Evolutionary conservation across 2,113 vertebrate species (phyloP), one percentile per base, ranked within the genome.

Genomic region (Procavia capensis): DNA sequence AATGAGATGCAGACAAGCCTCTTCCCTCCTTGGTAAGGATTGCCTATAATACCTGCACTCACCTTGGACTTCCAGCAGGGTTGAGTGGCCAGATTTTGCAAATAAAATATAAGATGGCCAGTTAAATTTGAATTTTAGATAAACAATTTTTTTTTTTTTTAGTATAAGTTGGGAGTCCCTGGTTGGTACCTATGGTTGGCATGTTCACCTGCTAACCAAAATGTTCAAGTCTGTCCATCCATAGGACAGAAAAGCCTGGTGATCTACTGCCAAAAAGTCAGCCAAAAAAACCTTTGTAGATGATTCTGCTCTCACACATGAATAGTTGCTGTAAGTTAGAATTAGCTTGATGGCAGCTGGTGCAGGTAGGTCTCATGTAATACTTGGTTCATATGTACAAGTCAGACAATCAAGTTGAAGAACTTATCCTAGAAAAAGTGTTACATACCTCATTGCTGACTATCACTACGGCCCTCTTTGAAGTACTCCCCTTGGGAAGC

Each of bases 101-200:
- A 66, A 45, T n/a, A 79, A 87, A 72, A 66, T 68, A 74, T 24
- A 31, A 6, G 27, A 36, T 47, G 54, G 17, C 11, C 39, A 10
- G 17, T 81, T 74, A 81, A 19, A 61, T 75, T 39, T 54, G 80
- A 94, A 75, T 88, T 92, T 96, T 64, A 50, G 57, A 54, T 43
- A n/a, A 81, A 85, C 41, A 29, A 36, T 34, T 47, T n/a, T 36
- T 68, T 92, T 34, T 50, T 39, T 68, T 93, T 76, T 64, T 43
- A 85, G 17, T 54, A 0, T 70, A n/a, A 76, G 8, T 66, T 66
- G 31, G 63, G 31, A 24, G 31, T 66, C 29, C 63, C 63, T 66
- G 9, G 25, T 5, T 27, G 61, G 19, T 63, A 27, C 61, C 3
- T 14, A 34, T 14, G 63, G 63, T 34, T 66, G 5, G 4, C 63